phyloP scores from a whole-genome alignment of 2,888 invertebrate genomes.

The Drosophila fungiperda region DNA sequence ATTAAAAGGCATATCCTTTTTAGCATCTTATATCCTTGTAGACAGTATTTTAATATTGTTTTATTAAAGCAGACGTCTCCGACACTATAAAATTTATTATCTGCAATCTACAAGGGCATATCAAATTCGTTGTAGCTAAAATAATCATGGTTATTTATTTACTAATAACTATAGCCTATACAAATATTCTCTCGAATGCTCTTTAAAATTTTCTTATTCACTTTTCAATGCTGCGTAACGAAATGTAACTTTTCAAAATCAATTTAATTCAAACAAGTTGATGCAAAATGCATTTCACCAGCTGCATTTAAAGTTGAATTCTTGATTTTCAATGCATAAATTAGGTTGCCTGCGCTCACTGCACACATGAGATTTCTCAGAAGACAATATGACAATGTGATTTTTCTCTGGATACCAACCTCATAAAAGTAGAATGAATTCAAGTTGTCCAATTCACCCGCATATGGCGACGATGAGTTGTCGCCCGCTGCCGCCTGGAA shows the following conservation, averaged over 20 bases:
- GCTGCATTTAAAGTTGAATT: slow-evolving; percentile 32
- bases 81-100: background rate
- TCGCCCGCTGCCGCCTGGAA: slow-evolving; percentile 33
- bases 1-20: background rate
- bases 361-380: slow-evolving; percentile 21
- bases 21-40: background rate
- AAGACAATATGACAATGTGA: slow-evolving; percentile 9
- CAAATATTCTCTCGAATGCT: background rate
- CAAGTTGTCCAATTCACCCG: slow-evolving; percentile 75
- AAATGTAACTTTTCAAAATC: slow-evolving; percentile 4
- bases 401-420: slow-evolving; percentile 62
- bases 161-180: background rate
- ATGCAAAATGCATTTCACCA: slow-evolving; percentile 27
- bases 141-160: background rate
- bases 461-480: slow-evolving; percentile 55
- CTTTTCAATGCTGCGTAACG: background rate
- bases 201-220: background rate
- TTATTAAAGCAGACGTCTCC: background rate
- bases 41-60: background rate
- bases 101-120: background rate
- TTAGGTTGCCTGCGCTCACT: slow-evolving; percentile 20
- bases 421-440: slow-evolving; percentile 85
- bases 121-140: background rate
- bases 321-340: slow-evolving; percentile 56
- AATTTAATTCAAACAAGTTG: slow-evolving; percentile 31